A percentile compares a stretch with the other conserved stretches of the same genome.
Evolutionary conservation across 2,113 vertebrate genomes (phyloP).

Genomic region (Salvelinus namaycush): DNA sequence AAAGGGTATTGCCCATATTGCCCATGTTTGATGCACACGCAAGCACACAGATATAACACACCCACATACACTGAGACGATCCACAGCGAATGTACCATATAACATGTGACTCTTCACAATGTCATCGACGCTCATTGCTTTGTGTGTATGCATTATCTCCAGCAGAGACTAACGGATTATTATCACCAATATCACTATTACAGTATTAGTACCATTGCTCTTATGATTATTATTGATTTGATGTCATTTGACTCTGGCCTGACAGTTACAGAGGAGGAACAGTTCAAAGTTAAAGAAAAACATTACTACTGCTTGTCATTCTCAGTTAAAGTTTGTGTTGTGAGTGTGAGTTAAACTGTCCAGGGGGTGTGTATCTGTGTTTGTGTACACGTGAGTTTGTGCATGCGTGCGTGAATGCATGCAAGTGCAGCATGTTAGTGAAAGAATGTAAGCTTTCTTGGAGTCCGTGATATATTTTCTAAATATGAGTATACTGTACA

Average conservation of each 20-base stretch:
- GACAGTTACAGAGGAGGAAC: slow-evolving; percentile 2
- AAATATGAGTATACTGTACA: slow-evolving; percentile 70
- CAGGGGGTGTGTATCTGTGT: neutral
- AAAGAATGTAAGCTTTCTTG: slow-evolving; percentile 48
- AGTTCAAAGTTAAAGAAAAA: slow-evolving; percentile 23
- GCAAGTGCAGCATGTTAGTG: slow-evolving; percentile 34
- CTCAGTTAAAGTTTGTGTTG: neutral
- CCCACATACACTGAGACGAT: neutral
- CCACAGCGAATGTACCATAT: neutral
- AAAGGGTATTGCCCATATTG: slow-evolving; percentile 74
- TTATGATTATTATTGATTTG: slow-evolving; percentile 14
- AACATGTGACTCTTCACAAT: neutral
- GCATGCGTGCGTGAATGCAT: slow-evolving; percentile 8
- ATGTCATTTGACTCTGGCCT: no score
- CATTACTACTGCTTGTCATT: neutral
- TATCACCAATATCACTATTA: slow-evolving; percentile 10
- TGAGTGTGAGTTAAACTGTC: slow-evolving; percentile 14
- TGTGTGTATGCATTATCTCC: slow-evolving; percentile 37
- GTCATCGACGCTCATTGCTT: slow-evolving; percentile 19
- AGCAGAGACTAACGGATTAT: slow-evolving; percentile 14
- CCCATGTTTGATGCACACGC: slow-evolving; percentile 33
- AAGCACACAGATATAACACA: slow-evolving; percentile 9
- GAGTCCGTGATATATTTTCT: slow-evolving; percentile 66
- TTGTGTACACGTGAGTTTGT: neutral
- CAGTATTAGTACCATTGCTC: slow-evolving; percentile 13